Percentiles rank a stretch among this genome's conserved stretches.
phyloP scores from a whole-genome alignment of 1,140 invertebrate genomes.

The Panonychus citri region DNA sequence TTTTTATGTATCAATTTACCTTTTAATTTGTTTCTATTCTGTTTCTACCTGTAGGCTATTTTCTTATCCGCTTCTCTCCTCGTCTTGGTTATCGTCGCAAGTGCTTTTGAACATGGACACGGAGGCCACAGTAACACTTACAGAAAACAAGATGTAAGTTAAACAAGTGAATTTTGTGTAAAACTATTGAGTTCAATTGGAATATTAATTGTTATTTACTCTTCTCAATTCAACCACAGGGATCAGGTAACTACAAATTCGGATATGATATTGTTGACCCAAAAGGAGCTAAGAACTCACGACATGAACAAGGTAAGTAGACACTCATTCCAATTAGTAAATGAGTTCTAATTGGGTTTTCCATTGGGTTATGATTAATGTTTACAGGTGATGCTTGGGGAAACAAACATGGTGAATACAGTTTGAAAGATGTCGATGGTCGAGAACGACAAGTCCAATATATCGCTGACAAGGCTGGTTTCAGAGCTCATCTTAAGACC shows the following conservation, averaged over 20 bases:
- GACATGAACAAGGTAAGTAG: not conserved
- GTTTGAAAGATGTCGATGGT: constrained; percentile 9
- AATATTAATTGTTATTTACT: not conserved
- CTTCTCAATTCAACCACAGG: not conserved
- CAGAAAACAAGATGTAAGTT: constrained; percentile 3
- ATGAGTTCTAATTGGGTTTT: no score
- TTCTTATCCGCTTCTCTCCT: no score
- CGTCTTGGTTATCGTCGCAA: not conserved
- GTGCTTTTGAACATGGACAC: not conserved
- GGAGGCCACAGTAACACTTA: constrained; percentile 5
- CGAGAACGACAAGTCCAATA: constrained; percentile 12
- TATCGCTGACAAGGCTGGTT: constrained; percentile 13
- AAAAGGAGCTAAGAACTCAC: constrained; percentile 1
- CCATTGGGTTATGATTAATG: no score
- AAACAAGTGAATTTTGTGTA: not conserved
- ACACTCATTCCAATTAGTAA: no score
- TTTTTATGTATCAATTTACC: no score
- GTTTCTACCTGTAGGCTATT: no score
- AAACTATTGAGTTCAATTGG: not conserved
- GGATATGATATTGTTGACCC: constrained; percentile 9
- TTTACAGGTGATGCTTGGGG: constrained; percentile 11
- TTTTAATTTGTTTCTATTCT: no score
- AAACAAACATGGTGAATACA: constrained; percentile 11
- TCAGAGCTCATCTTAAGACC: constrained; percentile 13
- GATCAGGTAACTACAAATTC: constrained; percentile 9